Conservation (phyloP, 1,140 invertebrate genomes). For the Drosophila dunni region DNA sequence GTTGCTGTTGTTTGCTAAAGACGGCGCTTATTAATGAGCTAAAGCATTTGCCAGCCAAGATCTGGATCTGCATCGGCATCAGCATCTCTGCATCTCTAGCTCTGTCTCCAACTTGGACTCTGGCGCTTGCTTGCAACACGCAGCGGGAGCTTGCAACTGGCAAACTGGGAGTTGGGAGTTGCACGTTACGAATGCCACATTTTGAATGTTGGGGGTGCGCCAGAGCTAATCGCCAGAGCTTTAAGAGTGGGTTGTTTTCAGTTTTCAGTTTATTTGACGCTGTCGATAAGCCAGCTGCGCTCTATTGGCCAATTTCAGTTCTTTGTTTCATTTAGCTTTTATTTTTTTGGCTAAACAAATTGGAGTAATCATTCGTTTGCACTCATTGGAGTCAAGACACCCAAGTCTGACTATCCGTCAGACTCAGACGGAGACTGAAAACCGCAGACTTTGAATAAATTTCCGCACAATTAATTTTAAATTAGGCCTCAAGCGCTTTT, state of each 20-base stretch:
- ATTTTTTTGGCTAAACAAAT: constrained; percentile 50
- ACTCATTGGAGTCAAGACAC: constrained; percentile 31
- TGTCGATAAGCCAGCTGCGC: constrained; percentile 37
- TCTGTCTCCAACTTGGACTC: neutral
- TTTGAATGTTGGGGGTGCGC: constrained; percentile 44
- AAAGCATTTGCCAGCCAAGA: constrained; percentile 10
- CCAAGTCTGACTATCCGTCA: constrained; percentile 48
- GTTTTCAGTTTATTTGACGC: constrained; percentile 2
- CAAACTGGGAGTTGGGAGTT: neutral
- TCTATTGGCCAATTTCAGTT: constrained; percentile 45
- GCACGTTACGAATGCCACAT: neutral
- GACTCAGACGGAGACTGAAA: neutral
- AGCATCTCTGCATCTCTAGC: neutral
- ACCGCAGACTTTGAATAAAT: constrained; percentile 44
- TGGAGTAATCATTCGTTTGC: constrained; percentile 64
- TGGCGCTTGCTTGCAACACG: constrained; percentile 32
- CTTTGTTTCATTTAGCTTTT: constrained; percentile 1
- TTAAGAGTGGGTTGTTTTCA: constrained; percentile 31
- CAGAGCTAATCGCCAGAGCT: constrained; percentile 40
- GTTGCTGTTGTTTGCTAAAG: constrained; percentile 71
- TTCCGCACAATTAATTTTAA: constrained; percentile 75
- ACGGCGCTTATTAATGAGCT: constrained; percentile 81
- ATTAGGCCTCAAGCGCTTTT: constrained; percentile 64
- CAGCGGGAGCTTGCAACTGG: constrained; percentile 38
- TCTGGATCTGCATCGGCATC: constrained; percentile 22